phyloP scores from a whole-genome alignment of 1,140 invertebrate species.

The Episyrphus balteatus region DNA sequence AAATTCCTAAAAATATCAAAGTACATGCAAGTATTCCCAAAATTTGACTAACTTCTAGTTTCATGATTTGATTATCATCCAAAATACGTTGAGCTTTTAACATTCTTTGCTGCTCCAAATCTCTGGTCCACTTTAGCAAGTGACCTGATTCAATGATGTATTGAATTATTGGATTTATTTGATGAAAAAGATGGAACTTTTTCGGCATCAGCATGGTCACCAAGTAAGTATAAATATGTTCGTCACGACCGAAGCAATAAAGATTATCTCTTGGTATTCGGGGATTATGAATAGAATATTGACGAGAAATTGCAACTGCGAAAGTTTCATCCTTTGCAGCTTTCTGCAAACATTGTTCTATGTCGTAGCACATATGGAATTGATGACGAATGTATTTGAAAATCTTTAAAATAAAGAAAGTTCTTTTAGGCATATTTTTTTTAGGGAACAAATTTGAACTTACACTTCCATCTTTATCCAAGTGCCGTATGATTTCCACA shows the following conservation, averaged over 20 bases:
- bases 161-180: slow-evolving; percentile 29
- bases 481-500: slow-evolving; percentile 24
- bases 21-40: slow-evolving; percentile 18
- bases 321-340: slow-evolving; percentile 20
- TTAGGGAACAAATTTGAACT: neutral
- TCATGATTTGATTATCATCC: slow-evolving; percentile 19
- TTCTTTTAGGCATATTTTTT: neutral
- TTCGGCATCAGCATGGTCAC: slow-evolving; percentile 30
- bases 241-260: slow-evolving; percentile 26
- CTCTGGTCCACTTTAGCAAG: slow-evolving; percentile 31
- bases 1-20: slow-evolving; percentile 11
- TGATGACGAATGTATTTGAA: slow-evolving; percentile 30
- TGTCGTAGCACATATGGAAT: slow-evolving; percentile 29
- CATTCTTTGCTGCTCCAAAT: slow-evolving; percentile 25
- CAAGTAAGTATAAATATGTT: slow-evolving; percentile 27
- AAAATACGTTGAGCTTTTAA: slow-evolving; percentile 16
- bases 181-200: slow-evolving; percentile 26
- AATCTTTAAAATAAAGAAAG: slow-evolving; percentile 9
- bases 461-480: slow-evolving; percentile 30
- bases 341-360: slow-evolving; percentile 26
- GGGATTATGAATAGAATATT: slow-evolving; percentile 29
- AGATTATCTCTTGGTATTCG: slow-evolving; percentile 18
- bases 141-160: slow-evolving; percentile 31
- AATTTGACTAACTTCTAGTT: slow-evolving; percentile 19
- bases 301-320: slow-evolving; percentile 27